A percentile compares a stretch with the other conserved stretches of the same genome.
phyloP scores from a whole-genome alignment of 1,140 invertebrate species.

The Cydia pomonella region DNA sequence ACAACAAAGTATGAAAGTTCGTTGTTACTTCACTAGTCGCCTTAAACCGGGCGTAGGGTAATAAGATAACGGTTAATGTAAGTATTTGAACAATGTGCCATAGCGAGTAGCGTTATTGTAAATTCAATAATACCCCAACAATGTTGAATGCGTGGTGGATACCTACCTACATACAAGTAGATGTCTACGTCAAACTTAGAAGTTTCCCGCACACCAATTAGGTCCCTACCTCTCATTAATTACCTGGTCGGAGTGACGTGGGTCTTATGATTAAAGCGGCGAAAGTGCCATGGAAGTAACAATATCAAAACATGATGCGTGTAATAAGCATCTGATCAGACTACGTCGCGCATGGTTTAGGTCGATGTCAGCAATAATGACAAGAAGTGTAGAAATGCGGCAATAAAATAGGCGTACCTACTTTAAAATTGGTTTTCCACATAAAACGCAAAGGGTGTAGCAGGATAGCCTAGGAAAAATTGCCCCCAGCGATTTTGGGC shows the following conservation, averaged over 20 bases:
- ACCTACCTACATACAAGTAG: slow-evolving; percentile 7
- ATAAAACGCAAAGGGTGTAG: too few species aligned
- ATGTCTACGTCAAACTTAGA: slow-evolving; percentile 15
- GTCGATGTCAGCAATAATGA: background rate
- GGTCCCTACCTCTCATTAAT: slow-evolving; percentile 15
- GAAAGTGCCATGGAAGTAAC: slow-evolving; percentile 17
- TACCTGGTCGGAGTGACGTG: slow-evolving; percentile 22
- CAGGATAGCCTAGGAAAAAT: too few species aligned
- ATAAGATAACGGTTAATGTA: background rate
- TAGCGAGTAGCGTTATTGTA: slow-evolving; percentile 8
- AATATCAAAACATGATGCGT: background rate
- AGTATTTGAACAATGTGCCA: slow-evolving; percentile 29
- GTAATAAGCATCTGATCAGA: background rate
- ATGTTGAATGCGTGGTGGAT: slow-evolving; percentile 16
- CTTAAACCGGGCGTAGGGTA: background rate
- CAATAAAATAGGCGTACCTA: too few species aligned
- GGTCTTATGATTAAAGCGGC: background rate
- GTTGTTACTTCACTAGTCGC: background rate
- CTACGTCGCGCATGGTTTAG: background rate
- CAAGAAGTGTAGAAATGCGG: too few species aligned
- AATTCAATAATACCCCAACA: slow-evolving; percentile 35
- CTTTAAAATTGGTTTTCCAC: too few species aligned
- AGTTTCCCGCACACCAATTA: slow-evolving; percentile 20
- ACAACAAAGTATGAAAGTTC: too few species aligned
- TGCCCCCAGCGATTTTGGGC: too few species aligned